phyloP scores from a whole-genome alignment of 2,113 vertebrate genomes.

The Calyptommatus sinebrachiatus region DNA sequence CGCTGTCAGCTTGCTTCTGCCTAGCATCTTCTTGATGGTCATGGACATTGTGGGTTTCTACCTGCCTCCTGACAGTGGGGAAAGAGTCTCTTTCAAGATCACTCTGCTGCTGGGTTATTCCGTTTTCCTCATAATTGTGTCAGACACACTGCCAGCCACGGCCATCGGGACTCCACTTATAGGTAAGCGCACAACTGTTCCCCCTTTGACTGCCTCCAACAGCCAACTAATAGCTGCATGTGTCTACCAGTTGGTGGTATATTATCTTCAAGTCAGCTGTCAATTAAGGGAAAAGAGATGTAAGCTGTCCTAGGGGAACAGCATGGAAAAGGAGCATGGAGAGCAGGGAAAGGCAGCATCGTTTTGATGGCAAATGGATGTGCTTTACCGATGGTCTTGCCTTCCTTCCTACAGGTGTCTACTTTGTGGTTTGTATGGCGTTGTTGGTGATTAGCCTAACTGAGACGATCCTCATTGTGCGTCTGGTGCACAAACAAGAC shows the following conservation, averaged over 20 bases:
- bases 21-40: conserved; percentile 95
- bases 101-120: conserved; percentile 95
- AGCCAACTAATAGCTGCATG: no score
- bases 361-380: neutral
- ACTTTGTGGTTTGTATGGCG: conserved; percentile 98
- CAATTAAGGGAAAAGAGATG: no score
- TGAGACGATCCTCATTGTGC: conserved; percentile 91
- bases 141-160: conserved; percentile 90
- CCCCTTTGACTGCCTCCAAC: neutral
- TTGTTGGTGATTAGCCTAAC: conserved; percentile 93
- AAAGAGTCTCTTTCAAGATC: conserved; percentile 98
- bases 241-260: neutral
- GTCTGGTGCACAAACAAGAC: conserved; percentile 93
- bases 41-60: conserved; percentile 97
- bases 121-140: conserved; percentile 97
- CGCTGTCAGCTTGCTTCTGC: conserved; percentile 88
- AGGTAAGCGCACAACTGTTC: conserved; percentile 62
- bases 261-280: no score
- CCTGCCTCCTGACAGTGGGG: conserved; percentile 93
- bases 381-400: neutral
- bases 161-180: conserved; percentile 93
- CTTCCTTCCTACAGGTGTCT: conserved; percentile 75
- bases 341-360: neutral
- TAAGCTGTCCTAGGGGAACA: neutral
- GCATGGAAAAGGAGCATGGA: neutral